Conservation (phyloP, 2,113 vertebrate genomes). For the Ancistrus triradiatus region DNA sequence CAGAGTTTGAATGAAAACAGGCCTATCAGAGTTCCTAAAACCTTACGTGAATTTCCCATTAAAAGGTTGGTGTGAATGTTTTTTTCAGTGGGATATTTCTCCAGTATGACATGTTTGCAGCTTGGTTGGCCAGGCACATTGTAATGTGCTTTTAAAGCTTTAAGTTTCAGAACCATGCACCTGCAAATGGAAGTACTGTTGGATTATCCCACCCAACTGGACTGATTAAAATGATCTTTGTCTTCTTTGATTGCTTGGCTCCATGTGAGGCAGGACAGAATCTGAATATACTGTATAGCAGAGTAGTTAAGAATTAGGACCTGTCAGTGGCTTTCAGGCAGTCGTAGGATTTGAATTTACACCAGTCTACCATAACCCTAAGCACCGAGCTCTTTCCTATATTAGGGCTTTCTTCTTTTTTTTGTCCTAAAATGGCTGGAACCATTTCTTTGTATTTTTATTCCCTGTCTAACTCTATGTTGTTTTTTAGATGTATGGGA, state of each 20-base stretch:
- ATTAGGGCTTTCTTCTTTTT: not conserved
- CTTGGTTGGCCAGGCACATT: too few species aligned
- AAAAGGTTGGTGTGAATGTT: too few species aligned
- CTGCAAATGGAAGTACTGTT: not conserved
- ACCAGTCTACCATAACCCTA: not conserved
- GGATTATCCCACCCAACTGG: not conserved
- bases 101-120: too few species aligned
- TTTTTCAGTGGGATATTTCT: too few species aligned
- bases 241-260: not conserved
- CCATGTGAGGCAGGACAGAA: not conserved
- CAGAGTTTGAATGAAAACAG: too few species aligned
- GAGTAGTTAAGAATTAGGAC: slow-evolving; percentile 8
- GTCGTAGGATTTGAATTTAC: slow-evolving; percentile 1
- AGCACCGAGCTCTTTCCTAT: too few species aligned
- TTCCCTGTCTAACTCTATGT: slow-evolving; percentile 3
- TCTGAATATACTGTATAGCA: slow-evolving; percentile 3
- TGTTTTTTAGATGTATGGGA: slow-evolving; percentile 21
- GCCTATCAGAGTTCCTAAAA: too few species aligned
- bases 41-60: too few species aligned
- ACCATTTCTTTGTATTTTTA: not conserved
- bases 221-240: not conserved
- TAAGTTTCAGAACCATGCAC: not conserved
- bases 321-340: not conserved
- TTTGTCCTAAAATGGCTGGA: too few species aligned
- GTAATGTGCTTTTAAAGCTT: not conserved